Evolutionary conservation across 2,113 vertebrate species (phyloP).

Genomic region (Nycticorax nycticorax): DNA sequence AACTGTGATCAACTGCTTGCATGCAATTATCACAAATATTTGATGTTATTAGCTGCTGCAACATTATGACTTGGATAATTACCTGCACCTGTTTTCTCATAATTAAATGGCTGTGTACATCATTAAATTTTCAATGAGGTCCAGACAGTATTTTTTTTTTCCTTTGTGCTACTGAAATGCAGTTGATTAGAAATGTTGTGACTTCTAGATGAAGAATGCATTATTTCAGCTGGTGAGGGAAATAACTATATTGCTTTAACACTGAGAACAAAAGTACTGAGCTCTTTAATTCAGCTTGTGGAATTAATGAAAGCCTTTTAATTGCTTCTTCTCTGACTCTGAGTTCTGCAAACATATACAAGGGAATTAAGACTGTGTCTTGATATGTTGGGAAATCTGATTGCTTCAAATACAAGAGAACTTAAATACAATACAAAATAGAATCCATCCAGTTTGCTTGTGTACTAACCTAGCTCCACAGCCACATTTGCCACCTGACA

Average conservation of each 20-base stretch:
- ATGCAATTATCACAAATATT: conserved; percentile 57
- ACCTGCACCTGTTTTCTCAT: conserved; percentile 48
- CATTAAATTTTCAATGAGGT: conserved; percentile 39
- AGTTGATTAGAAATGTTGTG: conserved; percentile 35
- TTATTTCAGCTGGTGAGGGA: conserved; percentile 15
- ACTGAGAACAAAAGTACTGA: neutral
- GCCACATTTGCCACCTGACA: neutral
- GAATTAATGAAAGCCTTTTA: conserved; percentile 37
- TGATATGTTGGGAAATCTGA: neutral
- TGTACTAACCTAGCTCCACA: neutral
- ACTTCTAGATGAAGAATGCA: conserved; percentile 20
- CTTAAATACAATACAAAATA: neutral
- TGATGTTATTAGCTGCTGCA: conserved; percentile 49
- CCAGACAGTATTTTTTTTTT: neutral
- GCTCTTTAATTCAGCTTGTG: conserved; percentile 12
- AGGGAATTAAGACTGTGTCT: neutral
- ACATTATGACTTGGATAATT: conserved; percentile 57
- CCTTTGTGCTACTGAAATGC: conserved; percentile 21
- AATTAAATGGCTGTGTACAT: conserved; percentile 42
- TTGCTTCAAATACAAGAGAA: neutral
- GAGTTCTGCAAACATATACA: neutral
- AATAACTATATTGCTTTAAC: conserved; percentile 17
- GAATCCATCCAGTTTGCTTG: neutral
- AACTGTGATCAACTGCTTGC: conserved; percentile 12
- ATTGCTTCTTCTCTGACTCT: neutral